Conservation (phyloP, 2,888 invertebrate genomes). For the Drosophila falleni region DNA sequence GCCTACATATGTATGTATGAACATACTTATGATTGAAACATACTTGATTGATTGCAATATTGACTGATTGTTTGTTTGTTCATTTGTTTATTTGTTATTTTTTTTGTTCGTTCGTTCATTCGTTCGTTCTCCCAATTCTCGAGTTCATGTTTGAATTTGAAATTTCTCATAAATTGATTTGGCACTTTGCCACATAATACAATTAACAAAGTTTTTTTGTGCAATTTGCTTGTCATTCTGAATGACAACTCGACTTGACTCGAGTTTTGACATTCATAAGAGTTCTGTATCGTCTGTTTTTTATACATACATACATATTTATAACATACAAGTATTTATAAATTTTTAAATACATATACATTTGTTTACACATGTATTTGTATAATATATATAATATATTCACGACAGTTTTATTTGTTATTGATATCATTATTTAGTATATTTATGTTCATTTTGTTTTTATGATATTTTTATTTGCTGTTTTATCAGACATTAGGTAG, state of each 20-base stretch:
- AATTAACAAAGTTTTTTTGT: conserved; percentile 44
- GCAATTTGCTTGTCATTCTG: conserved; percentile 23
- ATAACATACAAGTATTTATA: background rate
- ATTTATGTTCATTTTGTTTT: background rate
- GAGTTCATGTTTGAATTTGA: conserved; percentile 4
- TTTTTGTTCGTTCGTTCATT: background rate
- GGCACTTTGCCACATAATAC: conserved; percentile 27
- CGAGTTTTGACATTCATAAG: background rate
- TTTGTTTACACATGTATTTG: background rate
- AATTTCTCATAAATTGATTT: conserved; percentile 43
- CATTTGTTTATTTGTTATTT: background rate
- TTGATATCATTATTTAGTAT: conserved; percentile 10
- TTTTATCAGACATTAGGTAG: conserved; percentile 17
- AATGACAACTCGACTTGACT: conserved; percentile 3
- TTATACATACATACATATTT: background rate
- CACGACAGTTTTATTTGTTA: background rate
- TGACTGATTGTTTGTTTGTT: conserved; percentile 63
- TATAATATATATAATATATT: conserved; percentile 3
- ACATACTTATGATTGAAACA: conserved; percentile 53
- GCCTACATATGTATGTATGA: conserved; percentile 10
- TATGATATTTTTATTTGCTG: background rate
- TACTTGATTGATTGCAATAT: conserved; percentile 75
- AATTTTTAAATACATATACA: conserved; percentile 8
- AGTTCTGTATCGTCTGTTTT: background rate
- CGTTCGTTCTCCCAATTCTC: conserved; percentile 13